Percentiles rank a stretch among this genome's conserved stretches.
These are phyloP conservation scores for Nannoperca australis DNA, from an alignment of 2,797 vertebrate genomes.

Conservation along the genomic window DNA sequence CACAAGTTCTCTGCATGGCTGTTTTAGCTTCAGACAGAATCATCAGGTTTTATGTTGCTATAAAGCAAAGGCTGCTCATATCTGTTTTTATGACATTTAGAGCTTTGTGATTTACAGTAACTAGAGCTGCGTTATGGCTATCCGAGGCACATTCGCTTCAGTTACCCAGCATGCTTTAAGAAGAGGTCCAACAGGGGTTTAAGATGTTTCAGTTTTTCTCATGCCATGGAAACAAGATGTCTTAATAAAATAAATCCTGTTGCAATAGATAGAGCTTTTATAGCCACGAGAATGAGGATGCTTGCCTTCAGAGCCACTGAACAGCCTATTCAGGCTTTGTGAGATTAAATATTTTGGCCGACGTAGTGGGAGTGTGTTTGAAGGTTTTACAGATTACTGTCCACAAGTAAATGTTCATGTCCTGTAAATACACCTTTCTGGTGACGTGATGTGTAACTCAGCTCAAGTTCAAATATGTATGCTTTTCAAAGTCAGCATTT, in stretches of 20 bases:
- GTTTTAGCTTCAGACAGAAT: slow-evolving; percentile 53
- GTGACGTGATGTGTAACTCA: neutral
- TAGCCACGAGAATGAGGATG: neutral
- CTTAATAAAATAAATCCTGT: neutral
- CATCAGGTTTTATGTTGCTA: slow-evolving; percentile 58
- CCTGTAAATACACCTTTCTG: slow-evolving; percentile 8
- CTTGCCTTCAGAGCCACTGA: neutral
- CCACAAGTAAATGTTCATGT: neutral
- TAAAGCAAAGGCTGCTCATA: slow-evolving; percentile 63
- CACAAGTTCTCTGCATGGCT: slow-evolving; percentile 45
- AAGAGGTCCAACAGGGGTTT: slow-evolving; percentile 11
- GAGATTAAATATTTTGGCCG: neutral
- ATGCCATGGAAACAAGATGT: slow-evolving; percentile 21
- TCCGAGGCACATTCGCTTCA: slow-evolving; percentile 9
- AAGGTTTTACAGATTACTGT: slow-evolving; percentile 1
- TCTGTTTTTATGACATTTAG: slow-evolving; percentile 60
- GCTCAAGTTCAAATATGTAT: neutral
- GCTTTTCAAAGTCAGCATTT: slow-evolving; percentile 24
- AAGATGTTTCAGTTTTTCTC: slow-evolving; percentile 24
- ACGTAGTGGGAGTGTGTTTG: neutral
- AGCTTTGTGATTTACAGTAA: slow-evolving; percentile 63
- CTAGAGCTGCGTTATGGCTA: slow-evolving; percentile 28
- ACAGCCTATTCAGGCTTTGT: neutral
- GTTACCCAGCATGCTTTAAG: slow-evolving; percentile 11
- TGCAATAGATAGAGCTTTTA: neutral